phyloP scores from a whole-genome alignment of 37 sponge, comb jelly and placozoan species.

The Lycopodina hypogea region DNA sequence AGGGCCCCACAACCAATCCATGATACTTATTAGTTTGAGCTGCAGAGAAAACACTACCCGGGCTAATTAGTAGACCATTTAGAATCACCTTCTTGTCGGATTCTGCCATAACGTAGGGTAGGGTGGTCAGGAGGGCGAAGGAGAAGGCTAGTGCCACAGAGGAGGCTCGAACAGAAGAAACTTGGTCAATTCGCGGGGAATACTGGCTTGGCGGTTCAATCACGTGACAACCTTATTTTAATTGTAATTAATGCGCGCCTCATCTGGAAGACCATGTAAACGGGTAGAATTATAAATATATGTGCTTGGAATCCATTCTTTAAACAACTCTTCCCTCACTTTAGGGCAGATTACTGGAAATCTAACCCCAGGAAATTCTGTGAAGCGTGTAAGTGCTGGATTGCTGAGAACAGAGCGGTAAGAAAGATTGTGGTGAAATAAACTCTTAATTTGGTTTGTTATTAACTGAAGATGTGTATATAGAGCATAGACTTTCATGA shows the following conservation, averaged over 20 bases:
- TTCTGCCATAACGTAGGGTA: conserved; percentile 70
- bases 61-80: background rate
- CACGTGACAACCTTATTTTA: conserved; percentile 13
- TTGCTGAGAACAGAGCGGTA: conserved; percentile 84
- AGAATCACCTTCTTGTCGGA: conserved; percentile 58
- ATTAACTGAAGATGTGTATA: background rate
- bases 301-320: too few species aligned
- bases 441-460: background rate
- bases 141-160: too few species aligned
- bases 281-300: too few species aligned
- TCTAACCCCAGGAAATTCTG: conserved; percentile 88
- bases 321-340: too few species aligned
- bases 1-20: too few species aligned
- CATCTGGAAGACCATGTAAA: too few species aligned
- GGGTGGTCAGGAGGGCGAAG: too few species aligned
- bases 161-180: too few species aligned
- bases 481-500: conserved; percentile 88
- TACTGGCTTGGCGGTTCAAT: too few species aligned
- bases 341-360: conserved; percentile 92
- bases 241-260: background rate
- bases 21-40: too few species aligned
- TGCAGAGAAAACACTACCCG: too few species aligned
- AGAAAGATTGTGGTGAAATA: background rate
- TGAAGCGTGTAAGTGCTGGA: conserved; percentile 92
- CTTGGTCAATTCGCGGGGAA: too few species aligned